Percentiles rank a stretch among this genome's conserved stretches.
These are phyloP conservation scores for Anguilla anguilla DNA, from an alignment of 2,797 vertebrate genomes.

Conservation along the genomic window DNA sequence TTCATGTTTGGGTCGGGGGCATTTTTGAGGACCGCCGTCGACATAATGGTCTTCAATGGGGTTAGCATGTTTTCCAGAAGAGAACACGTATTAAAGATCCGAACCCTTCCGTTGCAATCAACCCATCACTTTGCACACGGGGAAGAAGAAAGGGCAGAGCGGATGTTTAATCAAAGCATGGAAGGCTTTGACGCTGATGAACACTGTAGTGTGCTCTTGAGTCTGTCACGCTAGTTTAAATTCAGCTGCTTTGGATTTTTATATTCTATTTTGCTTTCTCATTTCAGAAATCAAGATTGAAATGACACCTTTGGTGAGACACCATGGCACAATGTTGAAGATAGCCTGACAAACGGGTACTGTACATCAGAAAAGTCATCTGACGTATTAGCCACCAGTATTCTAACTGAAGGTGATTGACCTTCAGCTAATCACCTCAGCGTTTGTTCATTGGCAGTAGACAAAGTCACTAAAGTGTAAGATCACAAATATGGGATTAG, in stretches of 20 bases:
- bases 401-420: neutral
- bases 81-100: slow-evolving; percentile 30
- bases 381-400: neutral
- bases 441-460: neutral
- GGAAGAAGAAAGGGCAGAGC: slow-evolving; percentile 3
- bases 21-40: slow-evolving; percentile 45
- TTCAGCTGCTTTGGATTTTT: slow-evolving; percentile 11
- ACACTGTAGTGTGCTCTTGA: neutral
- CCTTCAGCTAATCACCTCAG: neutral
- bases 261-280: neutral
- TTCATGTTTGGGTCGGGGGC: slow-evolving; percentile 38
- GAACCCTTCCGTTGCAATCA: slow-evolving; percentile 9
- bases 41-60: slow-evolving; percentile 44
- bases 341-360: neutral
- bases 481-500: too few relatives aligned
- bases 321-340: neutral
- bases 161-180: slow-evolving; percentile 27
- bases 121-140: neutral
- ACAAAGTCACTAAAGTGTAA: neutral
- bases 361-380: neutral
- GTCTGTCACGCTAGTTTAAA: slow-evolving; percentile 29
- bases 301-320: slow-evolving; percentile 8
- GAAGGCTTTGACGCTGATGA: slow-evolving; percentile 10
- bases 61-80: slow-evolving; percentile 27
- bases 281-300: neutral